A percentile compares a stretch with the other conserved stretches of the same genome.
These are phyloP conservation scores for Electrophaes corylata DNA, from an alignment of 2,888 invertebrate genomes.

Conservation along the genomic window DNA sequence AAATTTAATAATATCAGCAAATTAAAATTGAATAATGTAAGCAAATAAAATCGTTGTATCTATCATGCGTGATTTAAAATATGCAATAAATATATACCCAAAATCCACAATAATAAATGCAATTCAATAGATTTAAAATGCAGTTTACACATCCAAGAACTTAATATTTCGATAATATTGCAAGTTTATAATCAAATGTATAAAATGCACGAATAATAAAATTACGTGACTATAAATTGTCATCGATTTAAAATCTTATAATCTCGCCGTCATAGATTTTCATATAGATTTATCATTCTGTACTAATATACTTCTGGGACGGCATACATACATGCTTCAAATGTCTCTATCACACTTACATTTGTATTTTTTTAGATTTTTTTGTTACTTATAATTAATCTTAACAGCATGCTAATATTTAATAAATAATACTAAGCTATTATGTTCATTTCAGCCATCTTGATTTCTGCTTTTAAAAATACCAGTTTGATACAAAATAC, in stretches of 20 bases:
- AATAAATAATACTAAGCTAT: slow-evolving; percentile 79
- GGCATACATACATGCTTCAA: slow-evolving; percentile 61
- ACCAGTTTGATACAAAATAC: slow-evolving; percentile 50
- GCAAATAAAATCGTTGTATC: slow-evolving; percentile 72
- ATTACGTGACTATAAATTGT: slow-evolving; percentile 37
- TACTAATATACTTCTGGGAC: slow-evolving; percentile 50
- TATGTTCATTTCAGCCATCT: slow-evolving; percentile 43
- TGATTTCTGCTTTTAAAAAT: slow-evolving; percentile 20
- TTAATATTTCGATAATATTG: neutral
- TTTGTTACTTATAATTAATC: slow-evolving; percentile 53
- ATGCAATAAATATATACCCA: slow-evolving; percentile 49
- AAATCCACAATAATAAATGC: slow-evolving; percentile 73
- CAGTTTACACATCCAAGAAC: slow-evolving; percentile 40
- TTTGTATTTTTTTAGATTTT: slow-evolving; percentile 58
- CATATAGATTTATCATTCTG: slow-evolving; percentile 6
- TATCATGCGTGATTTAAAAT: slow-evolving; percentile 58
- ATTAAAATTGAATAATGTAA: slow-evolving; percentile 67
- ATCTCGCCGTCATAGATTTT: slow-evolving; percentile 29
- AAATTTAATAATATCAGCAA: slow-evolving; percentile 62
- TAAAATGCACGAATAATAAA: slow-evolving; percentile 28
- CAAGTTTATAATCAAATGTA: slow-evolving; percentile 24
- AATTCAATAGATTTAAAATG: slow-evolving; percentile 41
- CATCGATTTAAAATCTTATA: slow-evolving; percentile 43
- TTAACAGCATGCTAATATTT: slow-evolving; percentile 79
- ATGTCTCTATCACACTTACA: slow-evolving; percentile 62